Base-by-base conservation (phyloP, 2,113 vertebrate species). In the Salvelinus namaycush region DNA sequence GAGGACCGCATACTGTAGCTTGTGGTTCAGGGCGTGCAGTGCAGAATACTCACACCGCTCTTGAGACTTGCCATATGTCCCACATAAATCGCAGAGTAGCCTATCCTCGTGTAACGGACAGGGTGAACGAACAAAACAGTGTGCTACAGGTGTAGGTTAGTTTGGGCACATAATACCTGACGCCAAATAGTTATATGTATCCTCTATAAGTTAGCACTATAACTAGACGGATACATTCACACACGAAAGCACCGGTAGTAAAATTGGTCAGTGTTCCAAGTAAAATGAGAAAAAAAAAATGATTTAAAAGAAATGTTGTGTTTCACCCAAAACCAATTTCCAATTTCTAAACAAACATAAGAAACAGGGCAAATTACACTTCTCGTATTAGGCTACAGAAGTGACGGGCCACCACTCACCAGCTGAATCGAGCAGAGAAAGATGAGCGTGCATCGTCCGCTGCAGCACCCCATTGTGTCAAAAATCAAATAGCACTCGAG, bases 381-480 rank as follows among this genome's bases (percentile, higher is more conserved):
- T 65, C 0, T 65, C 3, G 22, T 12, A 26, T 26, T 65, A 65
- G 22, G 9, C 9, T 3, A 29, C 24, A 67, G 29, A 22, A 72
- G n/a, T 8, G 54, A 11, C 1, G 44, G 34, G 8, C 9, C 71
- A 12, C 39, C 39, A 94, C 96, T 97, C 85, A 97, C 96, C 95
- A 96, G 74, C 89, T 97, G 97, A 84, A 97, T 90, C 84, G 94
- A 89, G 92, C 96, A 96, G 74, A 97, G 92, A 69, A 95, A 94
- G 72, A 96, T 94, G 34, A 97, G 87, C 20, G 95, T 92, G 90
- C 95, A 96, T 76, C 95, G 94, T 73, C 96, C 95, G 49, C 95
- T 95, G 85, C 96, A 97, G 90, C 94, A 96, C 87, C 95, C 95
- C 95, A 95, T 94, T 88, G 90, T 94, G 89, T 84, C 80, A 71